A percentile compares a stretch with the other conserved stretches of the same genome.
phyloP scores from a whole-genome alignment of 2,797 vertebrate genomes.

The Ptychobarbus kaznakovi region DNA sequence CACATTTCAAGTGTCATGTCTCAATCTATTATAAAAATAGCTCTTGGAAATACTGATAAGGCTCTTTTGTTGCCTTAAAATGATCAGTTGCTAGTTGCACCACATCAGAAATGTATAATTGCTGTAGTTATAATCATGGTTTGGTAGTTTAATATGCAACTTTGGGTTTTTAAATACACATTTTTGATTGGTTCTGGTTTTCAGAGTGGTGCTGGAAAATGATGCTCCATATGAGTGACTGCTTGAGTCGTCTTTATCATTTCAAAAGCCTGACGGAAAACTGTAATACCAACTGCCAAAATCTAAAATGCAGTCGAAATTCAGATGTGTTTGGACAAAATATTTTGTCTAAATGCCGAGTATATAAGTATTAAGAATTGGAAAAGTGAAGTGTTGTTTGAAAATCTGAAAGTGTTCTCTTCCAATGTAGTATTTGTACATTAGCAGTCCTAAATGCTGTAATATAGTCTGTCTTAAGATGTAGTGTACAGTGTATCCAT shows the following conservation, averaged over 20 bases:
- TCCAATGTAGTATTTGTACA: not conserved
- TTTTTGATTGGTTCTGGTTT: not conserved
- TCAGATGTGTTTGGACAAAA: not conserved
- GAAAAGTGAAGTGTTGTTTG: not conserved
- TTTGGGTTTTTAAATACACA: not conserved
- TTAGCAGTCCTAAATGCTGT: slow-evolving; percentile 17
- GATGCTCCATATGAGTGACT: not conserved
- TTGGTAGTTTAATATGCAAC: not conserved
- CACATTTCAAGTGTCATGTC: not conserved
- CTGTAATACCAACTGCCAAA: slow-evolving; percentile 3
- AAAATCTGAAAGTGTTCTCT: not conserved
- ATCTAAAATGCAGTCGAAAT: not conserved
- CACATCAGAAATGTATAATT: not conserved
- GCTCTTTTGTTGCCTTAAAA: not conserved
- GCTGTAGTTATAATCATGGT: not conserved
- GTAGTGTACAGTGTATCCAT: not conserved
- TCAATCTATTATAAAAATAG: not conserved
- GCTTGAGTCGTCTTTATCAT: not conserved
- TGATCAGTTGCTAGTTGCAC: not conserved
- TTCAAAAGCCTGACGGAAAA: not conserved
- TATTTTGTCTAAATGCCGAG: not conserved
- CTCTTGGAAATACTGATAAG: not conserved
- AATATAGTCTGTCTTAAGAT: slow-evolving; percentile 9
- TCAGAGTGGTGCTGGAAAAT: not conserved
- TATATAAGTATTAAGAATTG: not conserved